Base-by-base conservation (phyloP, 2,888 invertebrate species). In the Cataglyphis altisquamis region DNA sequence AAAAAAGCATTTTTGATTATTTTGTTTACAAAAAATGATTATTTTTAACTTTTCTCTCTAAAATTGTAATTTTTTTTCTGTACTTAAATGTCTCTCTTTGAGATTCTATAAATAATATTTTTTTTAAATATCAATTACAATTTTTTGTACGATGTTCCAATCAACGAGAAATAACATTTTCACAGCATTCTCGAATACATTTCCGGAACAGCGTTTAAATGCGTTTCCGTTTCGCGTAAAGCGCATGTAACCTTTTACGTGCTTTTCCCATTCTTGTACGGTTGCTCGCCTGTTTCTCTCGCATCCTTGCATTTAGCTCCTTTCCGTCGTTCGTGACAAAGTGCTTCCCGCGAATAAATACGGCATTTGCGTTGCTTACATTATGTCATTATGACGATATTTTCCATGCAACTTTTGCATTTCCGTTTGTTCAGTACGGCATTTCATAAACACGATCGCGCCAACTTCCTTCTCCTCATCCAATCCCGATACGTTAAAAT, bases 401-500 rank as follows among this genome's bases (percentile, higher is more conserved):
- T 45, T 45, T 45, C 41, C 36, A 36, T 60, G 10, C 12, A 15
- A 32, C 3, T 45, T 60, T 57, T 60, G n/a, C 25, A 21, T 32
- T 60, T 70, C 41, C n/a, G 9, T 45, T 57, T 1, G 10, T 57
- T 57, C n/a, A 1, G 39, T 32, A 48, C 25, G 12, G 8, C 1
- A 32, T 60, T 78, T 60, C 45, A 80, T 80, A 80, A 80, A 80
- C 36, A 80, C 45, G n/a, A 68, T 12, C 32, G n/a, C 52, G 32
- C 52, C 52, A n/a, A 52, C 52, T n/a, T n/a, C 18, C 39, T n/a
- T n/a, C 12, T n/a, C 41, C 8, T 21, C 4, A 39, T 68, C 18
- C 70, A 9, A 67, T 67, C 29, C n/a, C 36, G 60, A 72, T 80
- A 80, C 36, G 72, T 72, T 80, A 72, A 80, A 80, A 80, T 80